Evolutionary conservation across 2,113 vertebrate species (phyloP).

Genomic region (Gobiocypris rarus): DNA sequence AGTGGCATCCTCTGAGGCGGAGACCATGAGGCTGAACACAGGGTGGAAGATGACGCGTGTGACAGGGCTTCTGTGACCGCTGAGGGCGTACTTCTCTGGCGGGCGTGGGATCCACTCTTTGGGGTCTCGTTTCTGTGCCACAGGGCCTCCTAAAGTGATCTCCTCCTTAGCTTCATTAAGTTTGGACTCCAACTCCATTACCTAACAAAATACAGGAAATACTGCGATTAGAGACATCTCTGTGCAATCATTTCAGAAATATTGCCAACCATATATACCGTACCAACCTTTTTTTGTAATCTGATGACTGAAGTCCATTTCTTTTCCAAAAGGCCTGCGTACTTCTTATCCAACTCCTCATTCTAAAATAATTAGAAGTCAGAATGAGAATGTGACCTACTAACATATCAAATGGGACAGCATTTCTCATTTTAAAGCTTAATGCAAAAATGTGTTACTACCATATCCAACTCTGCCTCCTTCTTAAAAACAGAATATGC

Average conservation of each 20-base stretch:
- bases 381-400: slow-evolving; percentile 3
- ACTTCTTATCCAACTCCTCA: slow-evolving; percentile 99
- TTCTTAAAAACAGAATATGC: slow-evolving; percentile 99
- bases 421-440: neutral
- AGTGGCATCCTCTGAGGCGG: slow-evolving; percentile 97
- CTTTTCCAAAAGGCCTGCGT: slow-evolving; percentile 98
- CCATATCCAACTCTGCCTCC: slow-evolving; percentile 98
- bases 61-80: slow-evolving; percentile 95
- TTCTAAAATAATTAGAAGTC: slow-evolving; percentile 75
- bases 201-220: slow-evolving; percentile 69
- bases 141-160: slow-evolving; percentile 93
- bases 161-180: slow-evolving; percentile 99
- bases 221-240: neutral
- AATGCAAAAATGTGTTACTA: slow-evolving; percentile 67
- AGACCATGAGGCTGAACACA: slow-evolving; percentile 99
- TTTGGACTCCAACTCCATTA: slow-evolving; percentile 99
- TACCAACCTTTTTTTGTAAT: slow-evolving; percentile 97
- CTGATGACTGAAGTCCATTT: slow-evolving; percentile 99
- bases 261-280: slow-evolving; percentile 36
- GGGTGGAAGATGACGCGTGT: slow-evolving; percentile 98
- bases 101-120: slow-evolving; percentile 99
- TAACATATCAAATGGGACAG: neutral
- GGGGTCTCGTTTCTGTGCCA: slow-evolving; percentile 95
- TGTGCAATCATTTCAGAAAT: neutral
- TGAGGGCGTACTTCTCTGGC: slow-evolving; percentile 95